These are phyloP conservation scores for Agelastica alni DNA, from an alignment of 2,888 invertebrate species.

Conservation along the genomic window DNA sequence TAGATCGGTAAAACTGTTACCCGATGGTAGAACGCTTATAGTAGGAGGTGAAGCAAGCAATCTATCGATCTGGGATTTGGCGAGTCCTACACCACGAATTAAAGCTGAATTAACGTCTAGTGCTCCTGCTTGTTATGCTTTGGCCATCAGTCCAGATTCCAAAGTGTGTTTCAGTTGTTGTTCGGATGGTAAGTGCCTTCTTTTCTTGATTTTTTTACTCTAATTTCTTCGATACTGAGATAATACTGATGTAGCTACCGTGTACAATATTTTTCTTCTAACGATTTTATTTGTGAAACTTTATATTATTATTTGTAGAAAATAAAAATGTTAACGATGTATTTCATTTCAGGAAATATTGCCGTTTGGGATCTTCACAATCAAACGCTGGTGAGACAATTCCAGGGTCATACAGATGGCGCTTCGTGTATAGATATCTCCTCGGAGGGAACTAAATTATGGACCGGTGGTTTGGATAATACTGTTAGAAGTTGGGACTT, in stretches of 20 bases:
- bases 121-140: slow-evolving; percentile 96
- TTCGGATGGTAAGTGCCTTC: slow-evolving; percentile 70
- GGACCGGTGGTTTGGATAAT: slow-evolving; percentile 83
- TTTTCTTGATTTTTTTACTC: neutral
- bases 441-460: slow-evolving; percentile 63
- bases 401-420: slow-evolving; percentile 96
- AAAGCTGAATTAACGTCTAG: slow-evolving; percentile 88
- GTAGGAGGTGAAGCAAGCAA: slow-evolving; percentile 97
- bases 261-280: too few relatives aligned
- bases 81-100: slow-evolving; percentile 87
- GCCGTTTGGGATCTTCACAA: slow-evolving; percentile 94
- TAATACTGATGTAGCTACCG: too few relatives aligned
- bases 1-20: slow-evolving; percentile 89
- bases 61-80: slow-evolving; percentile 94
- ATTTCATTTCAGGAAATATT: slow-evolving; percentile 68
- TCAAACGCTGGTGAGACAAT: slow-evolving; percentile 89
- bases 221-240: too few relatives aligned
- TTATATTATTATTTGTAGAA: neutral
- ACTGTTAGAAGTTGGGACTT: slow-evolving; percentile 97
- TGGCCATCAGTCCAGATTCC: slow-evolving; percentile 95
- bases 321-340: too few relatives aligned
- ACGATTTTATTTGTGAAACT: too few relatives aligned
- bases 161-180: slow-evolving; percentile 99
- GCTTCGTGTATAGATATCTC: slow-evolving; percentile 94
- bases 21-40: slow-evolving; percentile 91